These are phyloP conservation scores for Incurvaria masculella DNA, from an alignment of 2,888 invertebrate genomes.

Conservation along the genomic window DNA sequence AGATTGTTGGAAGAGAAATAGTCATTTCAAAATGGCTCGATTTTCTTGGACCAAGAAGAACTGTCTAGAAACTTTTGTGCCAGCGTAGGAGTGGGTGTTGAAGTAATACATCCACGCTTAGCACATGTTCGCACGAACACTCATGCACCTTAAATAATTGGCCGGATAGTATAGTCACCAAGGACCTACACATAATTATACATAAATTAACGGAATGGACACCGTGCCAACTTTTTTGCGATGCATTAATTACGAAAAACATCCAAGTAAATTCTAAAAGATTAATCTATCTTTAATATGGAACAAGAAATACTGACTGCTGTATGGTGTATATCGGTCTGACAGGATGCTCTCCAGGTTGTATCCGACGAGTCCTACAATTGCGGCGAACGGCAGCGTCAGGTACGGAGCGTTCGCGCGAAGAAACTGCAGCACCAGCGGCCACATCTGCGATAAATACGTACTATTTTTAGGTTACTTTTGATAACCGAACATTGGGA, in stretches of 20 bases:
- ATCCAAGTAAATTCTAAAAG: neutral
- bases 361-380: constrained; percentile 85
- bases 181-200: too few species aligned
- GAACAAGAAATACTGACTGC: constrained; percentile 53
- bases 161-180: too few species aligned
- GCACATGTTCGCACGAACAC: too few species aligned
- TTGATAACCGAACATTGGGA: too few species aligned
- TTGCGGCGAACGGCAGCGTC: constrained; percentile 77
- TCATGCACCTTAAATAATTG: too few species aligned
- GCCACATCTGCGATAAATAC: constrained; percentile 68
- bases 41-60: too few species aligned
- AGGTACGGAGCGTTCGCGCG: constrained; percentile 74
- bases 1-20: too few species aligned
- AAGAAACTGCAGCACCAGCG: constrained; percentile 61
- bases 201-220: neutral
- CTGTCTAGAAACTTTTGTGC: too few species aligned
- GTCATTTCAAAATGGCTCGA: too few species aligned
- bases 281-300: too few species aligned
- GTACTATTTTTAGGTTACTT: neutral
- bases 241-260: neutral
- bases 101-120: too few species aligned
- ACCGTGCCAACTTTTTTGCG: neutral
- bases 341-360: constrained; percentile 74
- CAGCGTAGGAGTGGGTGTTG: too few species aligned
- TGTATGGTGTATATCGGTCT: constrained; percentile 72